Evolutionary conservation across 2,888 invertebrate genomes (phyloP).

Genomic region (Amphimallon solstitiale): DNA sequence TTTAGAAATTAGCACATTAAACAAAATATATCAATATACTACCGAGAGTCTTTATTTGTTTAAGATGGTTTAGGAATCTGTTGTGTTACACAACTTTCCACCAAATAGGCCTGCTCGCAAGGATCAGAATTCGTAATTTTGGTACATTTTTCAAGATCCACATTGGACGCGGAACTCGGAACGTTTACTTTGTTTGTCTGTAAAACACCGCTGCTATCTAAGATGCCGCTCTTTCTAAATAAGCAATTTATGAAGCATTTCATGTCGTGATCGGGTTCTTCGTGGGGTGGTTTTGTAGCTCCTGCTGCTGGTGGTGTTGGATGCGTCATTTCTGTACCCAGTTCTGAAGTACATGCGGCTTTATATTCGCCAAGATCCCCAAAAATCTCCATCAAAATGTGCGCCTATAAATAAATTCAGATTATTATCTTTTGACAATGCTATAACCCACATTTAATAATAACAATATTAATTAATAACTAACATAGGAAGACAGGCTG

Average conservation of each 20-base stretch:
- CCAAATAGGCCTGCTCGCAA: slow-evolving; percentile 19
- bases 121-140: slow-evolving; percentile 15
- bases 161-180: background rate
- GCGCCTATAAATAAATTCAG: too few relatives aligned
- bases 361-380: slow-evolving; percentile 1
- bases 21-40: too few relatives aligned
- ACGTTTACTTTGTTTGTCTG: slow-evolving; percentile 15
- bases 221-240: background rate
- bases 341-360: slow-evolving; percentile 9
- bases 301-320: background rate
- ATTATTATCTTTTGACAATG: too few relatives aligned
- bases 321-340: background rate
- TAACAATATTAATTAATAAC: too few relatives aligned
- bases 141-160: slow-evolving; percentile 9
- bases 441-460: too few relatives aligned
- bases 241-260: slow-evolving; percentile 28
- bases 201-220: slow-evolving; percentile 3
- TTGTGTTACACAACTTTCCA: slow-evolving; percentile 8
- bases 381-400: background rate
- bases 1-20: too few relatives aligned
- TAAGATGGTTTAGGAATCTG: slow-evolving; percentile 16
- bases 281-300: background rate
- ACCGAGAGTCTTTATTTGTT: too few relatives aligned
- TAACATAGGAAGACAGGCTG: too few relatives aligned
- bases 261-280: slow-evolving; percentile 20